A percentile compares a stretch with the other conserved stretches of the same genome.
phyloP scores from a whole-genome alignment of 2,113 vertebrate species.

The Dermatemys mawii region DNA sequence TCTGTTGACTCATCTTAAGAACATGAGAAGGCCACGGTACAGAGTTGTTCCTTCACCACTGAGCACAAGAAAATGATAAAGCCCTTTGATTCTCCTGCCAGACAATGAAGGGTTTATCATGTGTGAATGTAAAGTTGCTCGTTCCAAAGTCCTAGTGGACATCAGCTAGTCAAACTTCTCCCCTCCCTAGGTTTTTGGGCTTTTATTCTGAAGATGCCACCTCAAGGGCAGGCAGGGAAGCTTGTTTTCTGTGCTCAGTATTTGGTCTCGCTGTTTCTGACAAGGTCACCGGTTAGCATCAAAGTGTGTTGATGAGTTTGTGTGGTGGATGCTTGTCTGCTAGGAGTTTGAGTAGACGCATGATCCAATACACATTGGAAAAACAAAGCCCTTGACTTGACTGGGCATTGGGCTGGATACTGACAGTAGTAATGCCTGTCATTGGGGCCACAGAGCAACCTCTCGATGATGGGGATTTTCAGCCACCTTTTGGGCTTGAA shows the following conservation, averaged over 20 bases:
- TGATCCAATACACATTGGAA: not conserved
- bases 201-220: rapidly evolving
- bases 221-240: not conserved
- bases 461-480: not conserved
- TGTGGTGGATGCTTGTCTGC: not conserved
- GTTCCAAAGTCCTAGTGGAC: rapidly evolving
- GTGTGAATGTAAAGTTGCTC: not conserved
- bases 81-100: not conserved
- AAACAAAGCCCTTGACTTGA: not conserved
- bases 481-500: not conserved
- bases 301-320: rapidly evolving
- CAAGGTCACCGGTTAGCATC: rapidly evolving
- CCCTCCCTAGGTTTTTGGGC: not conserved
- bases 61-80: not conserved
- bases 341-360: not conserved
- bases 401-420: rapidly evolving
- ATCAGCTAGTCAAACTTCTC: rapidly evolving
- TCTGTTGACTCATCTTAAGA: not conserved
- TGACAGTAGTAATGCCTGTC: not conserved
- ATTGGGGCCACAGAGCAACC: rapidly evolving
- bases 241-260: not conserved
- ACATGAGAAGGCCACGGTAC: not conserved
- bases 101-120: not conserved
- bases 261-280: not conserved
- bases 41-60: not conserved